A percentile compares a stretch with the other conserved stretches of the same genome.
Conservation (phyloP, 2,888 invertebrate genomes). For the Macrosoma leucophasiata region DNA sequence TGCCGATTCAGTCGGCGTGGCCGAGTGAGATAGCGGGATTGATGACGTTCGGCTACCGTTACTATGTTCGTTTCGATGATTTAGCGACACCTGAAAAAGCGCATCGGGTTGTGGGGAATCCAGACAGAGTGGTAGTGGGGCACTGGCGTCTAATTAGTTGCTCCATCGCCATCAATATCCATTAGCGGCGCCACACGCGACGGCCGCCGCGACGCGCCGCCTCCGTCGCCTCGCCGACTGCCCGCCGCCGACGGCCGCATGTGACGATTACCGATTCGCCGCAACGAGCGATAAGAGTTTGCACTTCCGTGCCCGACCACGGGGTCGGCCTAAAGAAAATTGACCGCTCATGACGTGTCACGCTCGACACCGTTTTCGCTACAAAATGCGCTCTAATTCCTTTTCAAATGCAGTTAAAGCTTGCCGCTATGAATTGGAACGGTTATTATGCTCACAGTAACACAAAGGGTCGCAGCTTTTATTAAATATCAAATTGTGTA, state of each 20-base stretch:
- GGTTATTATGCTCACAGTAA: constrained; percentile 10
- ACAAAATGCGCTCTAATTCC: constrained; percentile 18
- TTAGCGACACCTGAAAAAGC: constrained; percentile 38
- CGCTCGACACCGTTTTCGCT: background rate
- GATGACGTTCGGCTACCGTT: too few species aligned
- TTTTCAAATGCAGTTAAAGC: constrained; percentile 14
- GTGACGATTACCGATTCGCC: constrained; percentile 49
- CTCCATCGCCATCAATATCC: constrained; percentile 71
- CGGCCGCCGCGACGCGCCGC: constrained; percentile 31
- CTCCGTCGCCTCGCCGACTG: constrained; percentile 28
- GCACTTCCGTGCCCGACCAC: constrained; percentile 47
- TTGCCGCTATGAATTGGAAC: constrained; percentile 9
- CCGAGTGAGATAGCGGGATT: constrained; percentile 20
- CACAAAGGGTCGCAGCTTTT: constrained; percentile 43
- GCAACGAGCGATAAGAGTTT: constrained; percentile 50
- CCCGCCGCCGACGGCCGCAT: constrained; percentile 30
- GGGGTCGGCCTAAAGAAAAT: constrained; percentile 33
- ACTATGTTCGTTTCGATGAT: constrained; percentile 10
- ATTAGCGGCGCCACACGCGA: constrained; percentile 73
- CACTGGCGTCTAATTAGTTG: constrained; percentile 59
- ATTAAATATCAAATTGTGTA: constrained; percentile 54
- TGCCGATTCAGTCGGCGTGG: constrained; percentile 8
- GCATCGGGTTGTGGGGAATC: constrained; percentile 31
- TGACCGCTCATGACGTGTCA: constrained; percentile 2
- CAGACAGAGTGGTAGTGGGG: constrained; percentile 42